phyloP scores from a whole-genome alignment of 2,888 invertebrate species.

The Lepidochitona cinerea region DNA sequence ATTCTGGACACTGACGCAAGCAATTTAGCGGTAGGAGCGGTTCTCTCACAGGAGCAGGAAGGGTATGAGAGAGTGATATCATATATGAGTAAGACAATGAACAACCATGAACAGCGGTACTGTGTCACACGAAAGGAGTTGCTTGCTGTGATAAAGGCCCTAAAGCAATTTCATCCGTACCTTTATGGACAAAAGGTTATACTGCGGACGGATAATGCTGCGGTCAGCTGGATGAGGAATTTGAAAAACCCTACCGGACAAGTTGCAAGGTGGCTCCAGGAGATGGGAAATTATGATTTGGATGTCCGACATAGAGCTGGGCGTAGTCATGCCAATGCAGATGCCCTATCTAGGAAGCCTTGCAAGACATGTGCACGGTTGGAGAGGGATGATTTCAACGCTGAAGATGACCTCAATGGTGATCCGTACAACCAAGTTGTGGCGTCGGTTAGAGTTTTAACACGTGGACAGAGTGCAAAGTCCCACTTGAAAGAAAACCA shows the following conservation, averaged over 20 bases:
- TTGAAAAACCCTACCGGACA: neutral
- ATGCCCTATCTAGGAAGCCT: neutral
- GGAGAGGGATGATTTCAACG: too few species aligned
- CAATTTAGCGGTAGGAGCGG: neutral
- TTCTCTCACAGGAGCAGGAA: neutral
- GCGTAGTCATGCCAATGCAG: neutral
- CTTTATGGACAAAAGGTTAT: slow-evolving; percentile 1
- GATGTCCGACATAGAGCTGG: neutral
- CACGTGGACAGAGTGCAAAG: too few species aligned
- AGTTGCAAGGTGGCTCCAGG: neutral
- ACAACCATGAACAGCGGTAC: neutral
- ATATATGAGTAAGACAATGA: neutral
- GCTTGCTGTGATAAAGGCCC: neutral
- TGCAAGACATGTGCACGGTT: neutral
- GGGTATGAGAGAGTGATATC: neutral
- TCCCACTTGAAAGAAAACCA: too few species aligned
- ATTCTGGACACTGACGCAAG: neutral
- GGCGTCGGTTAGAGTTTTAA: too few species aligned
- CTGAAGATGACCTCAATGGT: too few species aligned
- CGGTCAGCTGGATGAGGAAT: neutral
- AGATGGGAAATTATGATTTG: neutral
- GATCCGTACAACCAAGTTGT: too few species aligned
- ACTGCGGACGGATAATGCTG: slow-evolving; percentile 9
- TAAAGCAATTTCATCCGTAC: slow-evolving; percentile 10
- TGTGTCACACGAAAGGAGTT: neutral